These are phyloP conservation scores for Orientallactaga sibirica DNA, from an alignment of 2,797 vertebrate genomes.

Conservation along the genomic window DNA sequence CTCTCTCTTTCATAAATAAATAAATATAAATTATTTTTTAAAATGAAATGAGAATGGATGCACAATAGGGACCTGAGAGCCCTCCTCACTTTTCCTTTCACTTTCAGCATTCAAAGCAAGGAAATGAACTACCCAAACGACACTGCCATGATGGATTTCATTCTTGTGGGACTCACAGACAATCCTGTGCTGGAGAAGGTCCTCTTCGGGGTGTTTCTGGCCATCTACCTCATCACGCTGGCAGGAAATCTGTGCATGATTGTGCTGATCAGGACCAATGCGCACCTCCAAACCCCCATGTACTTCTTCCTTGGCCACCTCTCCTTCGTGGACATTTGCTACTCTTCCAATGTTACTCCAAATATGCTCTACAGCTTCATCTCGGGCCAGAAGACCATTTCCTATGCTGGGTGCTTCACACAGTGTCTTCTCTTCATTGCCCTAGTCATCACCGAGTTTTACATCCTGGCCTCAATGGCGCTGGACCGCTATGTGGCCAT, in stretches of 20 bases:
- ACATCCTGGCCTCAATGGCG: conserved; percentile 79
- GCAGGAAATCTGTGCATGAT: conserved; percentile 75
- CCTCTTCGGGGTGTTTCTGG: conserved; percentile 67
- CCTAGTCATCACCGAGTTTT: conserved; percentile 78
- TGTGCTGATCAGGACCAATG: conserved; percentile 58
- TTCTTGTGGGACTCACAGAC: conserved; percentile 72
- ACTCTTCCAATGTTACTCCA: conserved; percentile 76
- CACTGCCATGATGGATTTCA: conserved; percentile 21
- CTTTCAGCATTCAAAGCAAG: not conserved
- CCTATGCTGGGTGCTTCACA: conserved; percentile 74
- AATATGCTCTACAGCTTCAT: conserved; percentile 73
- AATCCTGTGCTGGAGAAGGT: conserved; percentile 38
- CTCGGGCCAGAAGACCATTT: conserved; percentile 70
- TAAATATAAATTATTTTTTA: too few species aligned
- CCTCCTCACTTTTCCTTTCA: not conserved
- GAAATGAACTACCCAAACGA: conserved; percentile 54
- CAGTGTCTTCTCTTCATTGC: conserved; percentile 81
- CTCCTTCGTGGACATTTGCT: conserved; percentile 81
- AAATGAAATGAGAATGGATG: too few species aligned
- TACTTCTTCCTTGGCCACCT: conserved; percentile 83
- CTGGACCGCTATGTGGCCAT: conserved; percentile 82
- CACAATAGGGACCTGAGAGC: not conserved
- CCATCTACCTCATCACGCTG: conserved; percentile 44
- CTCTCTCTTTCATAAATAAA: too few species aligned
- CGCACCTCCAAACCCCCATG: conserved; percentile 80